Evolutionary conservation across 1,140 invertebrate genomes (phyloP).

Genomic region (Belonocnema kinseyi): DNA sequence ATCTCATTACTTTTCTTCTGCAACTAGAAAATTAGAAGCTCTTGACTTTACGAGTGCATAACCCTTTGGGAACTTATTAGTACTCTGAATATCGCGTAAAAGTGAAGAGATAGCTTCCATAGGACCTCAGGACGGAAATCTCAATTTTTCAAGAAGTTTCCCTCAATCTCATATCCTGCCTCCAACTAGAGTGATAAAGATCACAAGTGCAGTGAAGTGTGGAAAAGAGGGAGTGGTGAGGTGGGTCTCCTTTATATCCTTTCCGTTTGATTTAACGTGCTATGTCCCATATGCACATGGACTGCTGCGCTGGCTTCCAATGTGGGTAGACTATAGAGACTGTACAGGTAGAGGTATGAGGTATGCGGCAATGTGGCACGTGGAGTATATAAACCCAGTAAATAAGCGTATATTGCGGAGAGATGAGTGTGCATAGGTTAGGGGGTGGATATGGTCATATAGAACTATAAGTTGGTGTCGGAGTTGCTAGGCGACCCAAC

Average conservation of each 20-base stretch:
- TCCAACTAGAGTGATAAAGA: slow-evolving; percentile 12
- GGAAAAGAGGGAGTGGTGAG: neutral
- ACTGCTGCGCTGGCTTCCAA: neutral
- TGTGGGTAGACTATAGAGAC: neutral
- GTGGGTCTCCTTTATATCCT: neutral
- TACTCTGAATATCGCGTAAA: neutral
- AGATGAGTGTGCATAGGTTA: slow-evolving; percentile 15
- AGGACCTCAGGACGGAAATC: neutral
- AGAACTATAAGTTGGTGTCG: slow-evolving; percentile 41
- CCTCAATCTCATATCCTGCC: neutral
- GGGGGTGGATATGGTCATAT: slow-evolving; percentile 27
- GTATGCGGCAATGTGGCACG: slow-evolving; percentile 25
- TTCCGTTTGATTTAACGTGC: neutral
- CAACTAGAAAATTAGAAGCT: neutral
- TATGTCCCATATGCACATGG: neutral
- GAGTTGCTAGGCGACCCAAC: slow-evolving; percentile 53
- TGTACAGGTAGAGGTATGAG: neutral
- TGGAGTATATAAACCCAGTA: slow-evolving; percentile 36
- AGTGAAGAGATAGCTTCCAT: neutral
- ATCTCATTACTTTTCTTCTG: neutral
- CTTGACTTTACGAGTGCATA: neutral
- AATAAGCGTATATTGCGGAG: slow-evolving; percentile 25
- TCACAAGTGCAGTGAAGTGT: neutral
- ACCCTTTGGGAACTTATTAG: slow-evolving; percentile 21
- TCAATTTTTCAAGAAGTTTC: neutral